Conservation (phyloP, 2,113 vertebrate genomes). For the Pterocles gutturalis region DNA sequence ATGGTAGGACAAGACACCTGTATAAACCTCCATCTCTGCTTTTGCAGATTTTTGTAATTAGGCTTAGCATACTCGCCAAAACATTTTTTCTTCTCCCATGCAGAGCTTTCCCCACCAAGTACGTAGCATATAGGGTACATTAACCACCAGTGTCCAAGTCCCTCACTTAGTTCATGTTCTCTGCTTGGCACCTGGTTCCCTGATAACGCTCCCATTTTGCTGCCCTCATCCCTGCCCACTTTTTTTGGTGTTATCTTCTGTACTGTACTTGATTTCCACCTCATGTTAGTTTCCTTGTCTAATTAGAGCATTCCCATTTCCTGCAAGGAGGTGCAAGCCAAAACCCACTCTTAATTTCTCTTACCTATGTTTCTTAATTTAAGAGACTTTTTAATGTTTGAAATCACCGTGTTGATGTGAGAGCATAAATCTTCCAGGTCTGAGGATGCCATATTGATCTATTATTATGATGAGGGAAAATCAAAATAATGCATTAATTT, state of each 20-base stretch:
- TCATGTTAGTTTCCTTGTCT: fast-evolving
- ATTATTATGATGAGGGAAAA: too few species aligned
- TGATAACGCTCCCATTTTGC: background rate
- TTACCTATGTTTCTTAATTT: slow-evolving; percentile 77
- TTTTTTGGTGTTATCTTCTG: background rate
- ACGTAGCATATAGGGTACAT: background rate
- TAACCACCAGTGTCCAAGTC: background rate
- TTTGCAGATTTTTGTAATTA: background rate
- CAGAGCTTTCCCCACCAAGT: background rate
- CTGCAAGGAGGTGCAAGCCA: background rate
- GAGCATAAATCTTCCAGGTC: slow-evolving; percentile 62
- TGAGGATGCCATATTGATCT: background rate
- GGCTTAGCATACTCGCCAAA: background rate
- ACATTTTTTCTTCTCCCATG: background rate
- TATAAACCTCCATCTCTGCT: fast-evolving
- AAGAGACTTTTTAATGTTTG: slow-evolving; percentile 69
- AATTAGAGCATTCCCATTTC: background rate
- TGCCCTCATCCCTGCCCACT: background rate
- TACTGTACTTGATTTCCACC: background rate
- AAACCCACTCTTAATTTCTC: background rate
- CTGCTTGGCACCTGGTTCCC: background rate
- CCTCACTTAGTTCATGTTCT: background rate
- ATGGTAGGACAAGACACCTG: too few species aligned
- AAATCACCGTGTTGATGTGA: slow-evolving; percentile 75
- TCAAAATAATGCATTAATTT: background rate